A percentile compares a stretch with the other conserved stretches of the same genome.
These are phyloP conservation scores for Pedetes capensis DNA, from an alignment of 2,113 vertebrate species.

Conservation along the genomic window DNA sequence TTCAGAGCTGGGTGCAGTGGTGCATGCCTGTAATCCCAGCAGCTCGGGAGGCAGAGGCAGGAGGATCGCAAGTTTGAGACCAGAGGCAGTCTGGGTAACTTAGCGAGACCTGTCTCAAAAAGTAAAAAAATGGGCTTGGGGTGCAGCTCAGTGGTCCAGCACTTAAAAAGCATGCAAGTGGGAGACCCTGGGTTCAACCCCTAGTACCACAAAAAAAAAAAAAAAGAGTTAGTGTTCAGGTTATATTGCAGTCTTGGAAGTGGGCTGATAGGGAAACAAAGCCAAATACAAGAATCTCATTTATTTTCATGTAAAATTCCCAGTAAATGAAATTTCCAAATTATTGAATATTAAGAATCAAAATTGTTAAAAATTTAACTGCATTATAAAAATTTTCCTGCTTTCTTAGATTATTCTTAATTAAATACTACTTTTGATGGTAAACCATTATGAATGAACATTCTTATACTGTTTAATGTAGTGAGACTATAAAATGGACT, in stretches of 20 bases:
- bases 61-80: too few species aligned
- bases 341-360: background rate
- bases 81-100: too few species aligned
- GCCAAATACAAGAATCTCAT: background rate
- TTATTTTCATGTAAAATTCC: conserved; percentile 7
- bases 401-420: background rate
- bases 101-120: too few species aligned
- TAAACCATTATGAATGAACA: background rate
- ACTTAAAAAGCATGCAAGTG: too few species aligned
- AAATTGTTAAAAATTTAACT: background rate
- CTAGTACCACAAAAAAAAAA: too few species aligned
- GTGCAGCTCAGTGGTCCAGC: too few species aligned
- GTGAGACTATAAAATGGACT: background rate
- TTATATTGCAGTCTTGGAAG: background rate
- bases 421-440: background rate
- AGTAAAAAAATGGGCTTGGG: too few species aligned
- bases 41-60: too few species aligned
- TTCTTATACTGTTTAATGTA: background rate
- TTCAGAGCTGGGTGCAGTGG: too few species aligned
- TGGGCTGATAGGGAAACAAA: background rate
- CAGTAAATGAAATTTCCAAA: background rate
- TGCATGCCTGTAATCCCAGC: too few species aligned
- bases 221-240: background rate
- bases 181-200: too few species aligned
- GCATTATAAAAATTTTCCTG: background rate